These are phyloP conservation scores for Achlya flavicornis DNA, from an alignment of 2,888 invertebrate species.

Conservation along the genomic window DNA sequence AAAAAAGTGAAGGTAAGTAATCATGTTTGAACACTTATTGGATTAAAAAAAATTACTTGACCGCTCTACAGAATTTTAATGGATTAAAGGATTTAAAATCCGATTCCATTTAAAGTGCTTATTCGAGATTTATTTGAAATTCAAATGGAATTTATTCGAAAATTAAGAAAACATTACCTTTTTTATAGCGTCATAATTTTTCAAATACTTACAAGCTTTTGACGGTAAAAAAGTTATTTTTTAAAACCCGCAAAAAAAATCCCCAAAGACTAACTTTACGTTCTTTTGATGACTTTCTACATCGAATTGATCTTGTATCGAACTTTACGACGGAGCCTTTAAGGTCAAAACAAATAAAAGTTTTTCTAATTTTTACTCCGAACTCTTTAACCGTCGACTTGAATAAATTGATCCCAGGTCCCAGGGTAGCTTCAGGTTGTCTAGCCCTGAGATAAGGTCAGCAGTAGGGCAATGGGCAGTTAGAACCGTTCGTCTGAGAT, in stretches of 20 bases:
- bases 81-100: no score
- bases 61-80: no score
- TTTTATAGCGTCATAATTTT: no score
- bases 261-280: neutral
- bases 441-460: neutral
- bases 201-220: no score
- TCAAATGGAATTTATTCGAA: no score
- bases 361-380: neutral
- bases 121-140: no score
- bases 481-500: neutral
- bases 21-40: no score
- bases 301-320: neutral
- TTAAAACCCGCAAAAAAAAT: neutral
- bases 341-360: constrained; percentile 2
- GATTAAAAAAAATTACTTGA: no score
- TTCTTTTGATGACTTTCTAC: neutral
- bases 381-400: neutral
- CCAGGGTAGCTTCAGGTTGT: neutral
- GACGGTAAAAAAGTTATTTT: no score
- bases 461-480: neutral
- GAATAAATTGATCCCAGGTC: neutral
- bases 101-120: no score
- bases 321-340: neutral
- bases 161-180: no score
- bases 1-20: neutral